Conservation (phyloP, 35 echinoderm and acorn worm species). For the Diadema setosum region DNA sequence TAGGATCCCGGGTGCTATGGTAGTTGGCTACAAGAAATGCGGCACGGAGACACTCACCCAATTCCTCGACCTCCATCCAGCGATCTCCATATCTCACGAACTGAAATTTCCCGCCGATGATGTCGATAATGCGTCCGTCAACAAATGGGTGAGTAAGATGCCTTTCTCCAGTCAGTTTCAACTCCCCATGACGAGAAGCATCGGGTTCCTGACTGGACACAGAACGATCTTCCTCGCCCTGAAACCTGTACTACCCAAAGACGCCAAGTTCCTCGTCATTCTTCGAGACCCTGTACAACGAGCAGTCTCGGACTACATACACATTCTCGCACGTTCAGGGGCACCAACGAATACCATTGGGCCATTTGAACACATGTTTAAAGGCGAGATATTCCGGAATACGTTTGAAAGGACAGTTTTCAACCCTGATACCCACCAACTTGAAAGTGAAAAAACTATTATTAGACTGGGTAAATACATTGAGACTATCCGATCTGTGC, state of each 20-base stretch:
- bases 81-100: background rate
- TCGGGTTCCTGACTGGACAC: background rate
- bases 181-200: background rate
- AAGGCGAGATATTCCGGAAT: background rate
- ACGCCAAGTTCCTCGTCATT: slow-evolving; percentile 6
- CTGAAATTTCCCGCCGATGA: background rate
- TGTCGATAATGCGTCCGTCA: background rate
- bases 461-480: background rate
- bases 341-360: background rate
- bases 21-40: slow-evolving; percentile 30
- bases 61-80: slow-evolving; percentile 30
- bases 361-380: background rate
- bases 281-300: slow-evolving; percentile 27
- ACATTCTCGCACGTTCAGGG: background rate
- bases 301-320: background rate
- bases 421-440: background rate
- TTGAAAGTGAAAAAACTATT: too few relatives aligned
- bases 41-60: slow-evolving; percentile 8
- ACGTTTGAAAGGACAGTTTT: background rate
- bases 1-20: background rate
- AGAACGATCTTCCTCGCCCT: background rate
- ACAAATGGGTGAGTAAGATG: slow-evolving; percentile 2
- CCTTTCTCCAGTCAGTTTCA: background rate
- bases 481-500: background rate
- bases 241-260: background rate